Evolutionary conservation across 2,797 vertebrate species (phyloP), one percentile per base, ranked within the genome.

Genomic region (Alauda arvensis): DNA sequence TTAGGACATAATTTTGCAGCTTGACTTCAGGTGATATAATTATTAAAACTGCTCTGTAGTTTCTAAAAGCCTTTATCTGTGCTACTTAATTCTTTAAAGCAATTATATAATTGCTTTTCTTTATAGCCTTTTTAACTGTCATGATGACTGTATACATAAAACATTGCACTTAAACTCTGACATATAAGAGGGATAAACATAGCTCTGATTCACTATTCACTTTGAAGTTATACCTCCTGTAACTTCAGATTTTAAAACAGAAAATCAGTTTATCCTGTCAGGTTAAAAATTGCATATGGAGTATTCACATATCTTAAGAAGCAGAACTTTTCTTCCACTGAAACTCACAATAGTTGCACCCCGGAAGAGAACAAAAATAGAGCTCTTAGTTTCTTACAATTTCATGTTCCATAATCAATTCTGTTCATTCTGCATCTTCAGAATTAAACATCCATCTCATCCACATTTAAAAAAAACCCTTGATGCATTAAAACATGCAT

Each of bases 71-170:
- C 92, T 97, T 96, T 94, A 91, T 96, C 93, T 9, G 10, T 85
- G 83, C 68, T 93, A 95, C 95, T 96, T 95, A 91, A 93, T 96
- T 97, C 94, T 95, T 96, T 94, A 94, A 96, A 96, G 96, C 95
- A 97, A 96, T 96, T 96, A 95, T 93, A 93, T 97, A 97, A 97
- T 93, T 96, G 96, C 94, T 96, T 97, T 96, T 94, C 94, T 96
- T 95, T 95, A 95, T 52, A 93, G 95, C 87, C 95, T 96, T 96
- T 97, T 96, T 96, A 97, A 96, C 96, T 96, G 96, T 96, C 94
- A 94, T 89, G 93, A 97, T 95, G 96, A 96, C 89, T 96, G 93
- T 96, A 96, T 97, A 97, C 88, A 96, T 94, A 96, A 96, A 97
- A 97, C 95, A 96, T 71, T 92, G 92, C 86, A 96, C 93, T 97